These are phyloP conservation scores for Jaculus jaculus DNA, from an alignment of 2,113 vertebrate genomes.

Conservation along the genomic window DNA sequence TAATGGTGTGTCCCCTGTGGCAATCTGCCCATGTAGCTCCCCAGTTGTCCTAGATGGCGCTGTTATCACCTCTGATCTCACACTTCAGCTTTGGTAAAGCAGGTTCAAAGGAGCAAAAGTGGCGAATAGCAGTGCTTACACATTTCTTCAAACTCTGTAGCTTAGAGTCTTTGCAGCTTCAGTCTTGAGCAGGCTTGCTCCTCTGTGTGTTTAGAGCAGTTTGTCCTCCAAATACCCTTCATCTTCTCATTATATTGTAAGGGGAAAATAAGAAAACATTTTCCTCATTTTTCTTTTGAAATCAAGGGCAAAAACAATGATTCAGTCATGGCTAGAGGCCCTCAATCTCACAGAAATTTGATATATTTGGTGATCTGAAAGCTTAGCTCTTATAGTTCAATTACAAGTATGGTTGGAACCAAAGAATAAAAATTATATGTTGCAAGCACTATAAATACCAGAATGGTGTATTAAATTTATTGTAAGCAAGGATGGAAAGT, in stretches of 20 bases:
- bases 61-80: background rate
- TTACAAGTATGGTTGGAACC: constrained; percentile 75
- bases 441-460: constrained; percentile 58
- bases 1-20: background rate
- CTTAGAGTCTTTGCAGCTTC: background rate
- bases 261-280: background rate
- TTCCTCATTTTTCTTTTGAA: constrained; percentile 48
- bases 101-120: background rate
- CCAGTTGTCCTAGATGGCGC: background rate
- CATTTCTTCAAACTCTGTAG: background rate
- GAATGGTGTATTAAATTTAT: constrained; percentile 66
- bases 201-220: background rate
- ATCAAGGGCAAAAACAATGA: constrained; percentile 60
- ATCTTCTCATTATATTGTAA: background rate
- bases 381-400: constrained; percentile 70
- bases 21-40: background rate
- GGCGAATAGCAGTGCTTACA: background rate
- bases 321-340: constrained; percentile 59
- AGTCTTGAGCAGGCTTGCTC: accelerated
- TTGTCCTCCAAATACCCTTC: background rate
- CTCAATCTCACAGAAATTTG: constrained; percentile 52
- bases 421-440: constrained; percentile 78
- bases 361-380: constrained; percentile 71
- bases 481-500: background rate
- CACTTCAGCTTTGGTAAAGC: background rate